Evolutionary conservation across 2,888 invertebrate species (phyloP), one percentile per base, ranked within the genome.

Genomic region (Acronicta alni): DNA sequence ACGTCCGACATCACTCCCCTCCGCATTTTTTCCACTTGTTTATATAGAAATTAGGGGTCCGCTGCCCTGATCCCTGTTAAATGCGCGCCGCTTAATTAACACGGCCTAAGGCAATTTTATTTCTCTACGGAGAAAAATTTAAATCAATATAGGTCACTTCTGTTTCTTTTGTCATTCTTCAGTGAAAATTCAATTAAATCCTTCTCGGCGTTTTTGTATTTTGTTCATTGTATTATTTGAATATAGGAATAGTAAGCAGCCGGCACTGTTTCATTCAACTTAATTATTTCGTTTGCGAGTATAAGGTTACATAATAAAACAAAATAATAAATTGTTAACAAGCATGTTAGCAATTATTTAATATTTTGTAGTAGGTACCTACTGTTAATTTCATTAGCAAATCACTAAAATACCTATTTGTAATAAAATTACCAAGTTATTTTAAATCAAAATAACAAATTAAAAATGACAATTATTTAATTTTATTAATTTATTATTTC

Each of bases 1-100:
- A 82, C 84, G 81, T 69, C 76, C 72, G 70, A 77, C 79, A 84
- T 86, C 79, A 80, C 72, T 81, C 77, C 73, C 65, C 67, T 58
- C 64, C 47, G 53, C 62, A 66, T 74, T 83, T 85, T 82, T 81
- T 80, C 63, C 64, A 71, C 63, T 73, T 68, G 63, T 73, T 81
- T 80, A 79, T 81, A 77, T 67, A 61, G 59, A 77, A 72, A 58
- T 72, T 61, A 57, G 43, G 23, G 43, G 30, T 17, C 20, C 38
- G 20, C 55, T 64, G 48, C 59, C 61, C 61, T 57, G 57, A 74
- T 69, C 63, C 73, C 67, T 55, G 51, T 64, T 62, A 56, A 70
- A 58, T 59, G 54, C 49, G 17, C 37, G 47, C 47, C 48, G 43
- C 66, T 76, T 73, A 73, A 70, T 73, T 73, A 76, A 73, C 62